phyloP scores from a whole-genome alignment of 2,113 vertebrate species.

The Actenoides lindsayi region DNA sequence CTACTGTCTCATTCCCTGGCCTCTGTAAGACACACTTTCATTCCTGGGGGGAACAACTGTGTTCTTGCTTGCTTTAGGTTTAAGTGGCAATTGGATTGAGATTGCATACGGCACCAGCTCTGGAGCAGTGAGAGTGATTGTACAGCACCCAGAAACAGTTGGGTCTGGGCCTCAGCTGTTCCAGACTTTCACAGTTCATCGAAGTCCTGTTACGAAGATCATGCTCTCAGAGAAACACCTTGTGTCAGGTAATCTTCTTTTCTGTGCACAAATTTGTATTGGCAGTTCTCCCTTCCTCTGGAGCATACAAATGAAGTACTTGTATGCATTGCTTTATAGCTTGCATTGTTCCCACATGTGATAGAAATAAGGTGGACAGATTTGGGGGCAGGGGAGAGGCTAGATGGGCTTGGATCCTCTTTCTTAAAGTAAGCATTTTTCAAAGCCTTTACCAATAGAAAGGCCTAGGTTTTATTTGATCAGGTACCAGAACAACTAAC shows the following conservation, averaged over 20 bases:
- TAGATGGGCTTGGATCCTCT: not conserved
- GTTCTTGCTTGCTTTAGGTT: constrained; percentile 74
- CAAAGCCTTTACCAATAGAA: not conserved
- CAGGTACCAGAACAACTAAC: not conserved
- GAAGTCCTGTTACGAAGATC: constrained; percentile 95
- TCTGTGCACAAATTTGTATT: not conserved
- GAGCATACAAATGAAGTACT: not conserved
- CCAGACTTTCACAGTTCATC: constrained; percentile 96
- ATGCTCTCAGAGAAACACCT: constrained; percentile 98
- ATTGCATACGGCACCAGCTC: constrained; percentile 97
- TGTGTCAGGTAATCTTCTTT: constrained; percentile 85
- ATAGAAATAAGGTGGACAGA: not conserved
- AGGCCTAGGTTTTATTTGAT: not conserved
- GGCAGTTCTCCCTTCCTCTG: not conserved
- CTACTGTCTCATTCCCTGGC: not conserved
- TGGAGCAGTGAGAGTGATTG: constrained; percentile 94
- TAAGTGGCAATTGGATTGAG: constrained; percentile 98
- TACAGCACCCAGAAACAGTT: constrained; percentile 95
- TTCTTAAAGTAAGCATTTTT: not conserved
- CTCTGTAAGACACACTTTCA: not conserved
- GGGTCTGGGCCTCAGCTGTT: constrained; percentile 97
- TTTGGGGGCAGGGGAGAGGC: not conserved
- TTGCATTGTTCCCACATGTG: not conserved
- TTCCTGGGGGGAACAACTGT: not conserved
- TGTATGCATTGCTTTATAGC: not conserved